Conservation (phyloP, 2,113 vertebrate genomes). For the Chaetorhynchus papuensis region DNA sequence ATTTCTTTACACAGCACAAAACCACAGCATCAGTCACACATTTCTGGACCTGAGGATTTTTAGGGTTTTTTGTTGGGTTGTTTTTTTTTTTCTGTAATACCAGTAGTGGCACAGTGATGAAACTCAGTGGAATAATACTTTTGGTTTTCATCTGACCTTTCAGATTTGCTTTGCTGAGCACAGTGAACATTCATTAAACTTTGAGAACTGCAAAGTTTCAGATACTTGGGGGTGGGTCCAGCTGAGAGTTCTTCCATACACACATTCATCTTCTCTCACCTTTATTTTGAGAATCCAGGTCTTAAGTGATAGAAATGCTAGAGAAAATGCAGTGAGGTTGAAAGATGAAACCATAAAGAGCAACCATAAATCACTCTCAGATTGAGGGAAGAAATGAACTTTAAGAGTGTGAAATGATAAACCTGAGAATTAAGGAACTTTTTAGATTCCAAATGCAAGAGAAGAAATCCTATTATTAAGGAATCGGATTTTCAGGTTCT, state of each 20-base stretch:
- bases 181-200: constrained; percentile 42
- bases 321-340: constrained; percentile 9
- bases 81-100: too few relatives aligned
- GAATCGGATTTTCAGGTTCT: neutral
- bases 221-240: neutral
- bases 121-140: neutral
- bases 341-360: constrained; percentile 26
- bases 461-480: neutral
- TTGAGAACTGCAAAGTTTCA: neutral
- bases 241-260: neutral
- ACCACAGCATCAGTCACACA: neutral
- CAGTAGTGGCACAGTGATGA: neutral
- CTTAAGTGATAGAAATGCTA: constrained; percentile 28
- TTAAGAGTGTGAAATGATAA: constrained; percentile 8
- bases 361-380: constrained; percentile 43
- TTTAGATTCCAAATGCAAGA: neutral
- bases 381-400: constrained; percentile 20
- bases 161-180: neutral
- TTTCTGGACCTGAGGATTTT: neutral
- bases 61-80: neutral
- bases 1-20: neutral
- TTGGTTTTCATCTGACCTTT: constrained; percentile 18
- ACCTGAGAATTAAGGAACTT: constrained; percentile 28
- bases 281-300: constrained; percentile 7
- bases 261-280: constrained; percentile 24